Conservation (phyloP, 2,113 vertebrate species). For the Sinosuthora webbiana region DNA sequence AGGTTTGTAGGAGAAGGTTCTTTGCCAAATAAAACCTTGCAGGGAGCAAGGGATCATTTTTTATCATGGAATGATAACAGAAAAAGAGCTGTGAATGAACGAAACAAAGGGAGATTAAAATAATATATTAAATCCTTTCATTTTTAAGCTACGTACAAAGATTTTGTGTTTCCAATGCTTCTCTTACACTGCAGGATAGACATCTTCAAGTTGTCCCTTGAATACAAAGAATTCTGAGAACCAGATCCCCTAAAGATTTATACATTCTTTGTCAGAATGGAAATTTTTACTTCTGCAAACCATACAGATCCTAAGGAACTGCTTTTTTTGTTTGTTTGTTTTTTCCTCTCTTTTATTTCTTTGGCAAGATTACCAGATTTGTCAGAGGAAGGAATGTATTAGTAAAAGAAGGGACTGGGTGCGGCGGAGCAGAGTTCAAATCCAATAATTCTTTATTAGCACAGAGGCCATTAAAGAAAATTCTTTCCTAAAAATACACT, state of each 20-base stretch:
- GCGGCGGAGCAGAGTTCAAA: not conserved
- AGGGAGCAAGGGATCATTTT: not conserved
- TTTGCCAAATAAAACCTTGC: not conserved
- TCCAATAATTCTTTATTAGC: not conserved
- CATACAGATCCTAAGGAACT: not conserved
- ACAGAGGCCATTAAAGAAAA: not conserved
- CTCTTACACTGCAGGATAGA: not conserved
- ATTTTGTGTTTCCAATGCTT: not conserved
- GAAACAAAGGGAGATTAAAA: not conserved
- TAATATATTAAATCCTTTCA: not conserved
- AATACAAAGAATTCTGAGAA: not conserved
- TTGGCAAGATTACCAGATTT: not conserved
- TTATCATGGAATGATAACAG: not conserved
- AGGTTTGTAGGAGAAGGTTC: not conserved
- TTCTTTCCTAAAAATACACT: not conserved
- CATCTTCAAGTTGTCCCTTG: not conserved
- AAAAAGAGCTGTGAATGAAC: not conserved
- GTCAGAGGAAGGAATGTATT: constrained; percentile 17
- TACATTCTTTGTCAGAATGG: not conserved
- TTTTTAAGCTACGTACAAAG: not conserved
- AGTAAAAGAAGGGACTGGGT: not conserved
- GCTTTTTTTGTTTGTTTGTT: rapidly evolving
- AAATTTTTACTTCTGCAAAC: not conserved
- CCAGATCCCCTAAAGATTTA: not conserved
- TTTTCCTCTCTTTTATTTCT: not conserved